Base-by-base conservation (phyloP, 2,888 invertebrate genomes). In the Bruchidius siliquastri region DNA sequence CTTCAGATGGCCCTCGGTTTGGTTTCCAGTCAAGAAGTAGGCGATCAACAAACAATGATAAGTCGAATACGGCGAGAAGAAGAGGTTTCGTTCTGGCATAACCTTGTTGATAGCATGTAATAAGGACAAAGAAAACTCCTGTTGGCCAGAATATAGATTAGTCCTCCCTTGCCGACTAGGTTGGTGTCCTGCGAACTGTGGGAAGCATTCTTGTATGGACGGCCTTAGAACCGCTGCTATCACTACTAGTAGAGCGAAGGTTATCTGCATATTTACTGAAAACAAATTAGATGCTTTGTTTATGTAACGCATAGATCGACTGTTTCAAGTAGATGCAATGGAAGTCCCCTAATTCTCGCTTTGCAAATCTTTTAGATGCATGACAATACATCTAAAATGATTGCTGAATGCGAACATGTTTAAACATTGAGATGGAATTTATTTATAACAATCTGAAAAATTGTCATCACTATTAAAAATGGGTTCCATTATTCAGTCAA, bases 41-140 rank as follows among this genome's bases (percentile, higher is more conserved):
- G 94, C 93, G 76, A 96, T 87, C 71, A 93, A 85, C 49, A 96
- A 83, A 0, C 95, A 92, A 80, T 95, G 93, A 83, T 95, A 93
- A 20, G 96, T 92, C 78, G 95, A 96, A 87, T 94, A 93, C 0
- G 96, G 96, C 6, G 96, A 96, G 86, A 95, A 95, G 88, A 96
- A 95, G 68, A 96, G 87, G 84, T 96, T 96, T 79, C 92, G 92
- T 68, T 90, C 88, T 0, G 92, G 90, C 77, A 91, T 90, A 22
- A 85, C 74, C 21, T 90, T 89, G 78, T 92, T 91, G 77, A 92
- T 90, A 21, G 91, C 89, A 77, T 91, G 90, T 80, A 96, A 88
- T 72, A 94, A 88, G 71, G 91, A 90, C 72, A 95, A 85, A 0
- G 94, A 92, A 82, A 95, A 95, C 73, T 89, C 90, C 80, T 91